Conservation (phyloP, 2,113 vertebrate genomes). For the Epinephelus fuscoguttatus region DNA sequence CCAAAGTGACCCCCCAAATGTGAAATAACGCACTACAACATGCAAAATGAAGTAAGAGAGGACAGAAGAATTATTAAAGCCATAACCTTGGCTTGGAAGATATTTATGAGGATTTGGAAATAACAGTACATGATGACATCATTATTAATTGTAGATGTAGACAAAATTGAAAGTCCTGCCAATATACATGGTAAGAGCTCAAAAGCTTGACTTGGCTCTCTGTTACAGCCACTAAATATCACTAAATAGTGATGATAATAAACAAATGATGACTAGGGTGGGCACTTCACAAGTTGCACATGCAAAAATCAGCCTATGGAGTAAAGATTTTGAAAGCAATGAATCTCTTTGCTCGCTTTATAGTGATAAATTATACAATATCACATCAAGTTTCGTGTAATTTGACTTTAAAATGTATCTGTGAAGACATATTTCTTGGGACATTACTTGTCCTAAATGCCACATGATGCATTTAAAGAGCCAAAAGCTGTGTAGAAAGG, state of each 20-base stretch:
- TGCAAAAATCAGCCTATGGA: background rate
- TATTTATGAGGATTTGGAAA: constrained; percentile 13
- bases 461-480: background rate
- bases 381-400: background rate
- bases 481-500: background rate
- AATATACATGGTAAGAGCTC: background rate
- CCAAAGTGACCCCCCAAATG: background rate
- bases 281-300: background rate
- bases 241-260: background rate
- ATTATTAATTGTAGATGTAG: background rate
- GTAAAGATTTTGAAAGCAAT: background rate
- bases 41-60: background rate
- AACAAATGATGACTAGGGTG: background rate
- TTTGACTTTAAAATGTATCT: background rate
- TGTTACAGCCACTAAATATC: background rate
- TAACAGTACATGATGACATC: background rate
- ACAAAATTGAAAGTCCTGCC: background rate
- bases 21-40: background rate
- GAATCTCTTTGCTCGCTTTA: background rate
- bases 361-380: background rate
- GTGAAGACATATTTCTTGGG: background rate
- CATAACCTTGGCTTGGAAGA: background rate
- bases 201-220: background rate
- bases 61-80: background rate
- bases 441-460: background rate